A percentile compares a stretch with the other conserved stretches of the same genome.
Conservation (phyloP, 2,797 vertebrate genomes). For the Dipus sagitta region DNA sequence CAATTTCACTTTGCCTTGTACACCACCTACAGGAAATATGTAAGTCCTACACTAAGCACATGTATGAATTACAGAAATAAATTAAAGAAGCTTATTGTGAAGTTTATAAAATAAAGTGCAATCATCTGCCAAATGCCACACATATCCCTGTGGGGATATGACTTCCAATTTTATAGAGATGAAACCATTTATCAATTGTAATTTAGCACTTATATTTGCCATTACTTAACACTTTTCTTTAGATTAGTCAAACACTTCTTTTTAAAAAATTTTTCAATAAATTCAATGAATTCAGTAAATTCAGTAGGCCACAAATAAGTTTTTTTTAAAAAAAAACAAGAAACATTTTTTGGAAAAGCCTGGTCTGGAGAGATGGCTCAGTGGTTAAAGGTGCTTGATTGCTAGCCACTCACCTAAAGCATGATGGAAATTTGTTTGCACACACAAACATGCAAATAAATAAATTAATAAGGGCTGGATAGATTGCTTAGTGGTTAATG, state of each 20-base stretch:
- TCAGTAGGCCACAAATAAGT: background rate
- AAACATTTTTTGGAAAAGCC: too few species aligned
- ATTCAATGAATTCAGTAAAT: background rate
- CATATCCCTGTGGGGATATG: background rate
- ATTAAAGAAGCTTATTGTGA: background rate
- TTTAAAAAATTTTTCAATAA: background rate
- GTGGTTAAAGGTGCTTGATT: too few species aligned
- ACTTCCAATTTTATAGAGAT: background rate
- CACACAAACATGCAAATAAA: too few species aligned
- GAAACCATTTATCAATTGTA: background rate
- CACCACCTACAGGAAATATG: conserved; percentile 75
- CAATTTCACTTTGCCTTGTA: conserved; percentile 45
- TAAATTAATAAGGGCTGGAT: too few species aligned
- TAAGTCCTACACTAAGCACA: conserved; percentile 41
- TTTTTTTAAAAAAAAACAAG: conserved; percentile 16
- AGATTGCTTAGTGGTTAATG: too few species aligned
- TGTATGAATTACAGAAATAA: background rate
- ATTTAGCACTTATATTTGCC: background rate
- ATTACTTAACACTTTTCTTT: conserved; percentile 54
- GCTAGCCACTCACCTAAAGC: too few species aligned
- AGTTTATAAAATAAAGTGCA: background rate
- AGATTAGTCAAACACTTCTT: conserved; percentile 41
- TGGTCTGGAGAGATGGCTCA: too few species aligned
- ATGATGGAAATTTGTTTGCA: too few species aligned
- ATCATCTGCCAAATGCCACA: background rate